Evolutionary conservation across 2,888 invertebrate genomes (phyloP), one percentile per base, ranked within the genome.

Genomic region (Cheilosia vernalis): DNA sequence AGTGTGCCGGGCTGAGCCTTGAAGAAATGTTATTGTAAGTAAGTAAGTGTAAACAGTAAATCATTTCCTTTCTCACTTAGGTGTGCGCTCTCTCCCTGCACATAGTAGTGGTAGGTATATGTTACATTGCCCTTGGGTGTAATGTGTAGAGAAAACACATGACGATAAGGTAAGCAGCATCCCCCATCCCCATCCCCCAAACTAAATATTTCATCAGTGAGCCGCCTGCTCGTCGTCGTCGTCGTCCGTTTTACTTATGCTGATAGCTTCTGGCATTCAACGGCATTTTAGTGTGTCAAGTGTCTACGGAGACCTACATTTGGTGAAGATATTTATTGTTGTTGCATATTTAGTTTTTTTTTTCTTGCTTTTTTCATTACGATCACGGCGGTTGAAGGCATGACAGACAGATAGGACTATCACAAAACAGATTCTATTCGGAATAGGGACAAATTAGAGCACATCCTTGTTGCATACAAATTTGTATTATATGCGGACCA

Each of bases 1-100:
- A 17, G 21, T 30, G 60, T 67, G 76, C 33, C 42, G 42, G 74
- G 44, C 60, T 47, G 58, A 77, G 63, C 55, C 67, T 72, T 44
- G 56, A 63, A 85, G 77, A 66, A 81, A 85, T 85, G 77, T 85
- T 81, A 81, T 77, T 85, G 70, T 77, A 61, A 72, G 76, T 80
- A 85, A 85, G 84, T 84, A 84, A 85, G 64, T 85, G 81, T 72
- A 81, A 81, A 85, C 76, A 81, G 81, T 85, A 84, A 84, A 80
- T 84, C 70, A 80, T 79, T 79, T 79, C 69, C 74, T 83, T 51
- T 67, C 72, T 56, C 53, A 61, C 72, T 70, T 53, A 37, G 55
- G 27, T 19, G 44, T 44, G 19, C 37, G 19, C 33, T 5, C 44
- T 30, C 7, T 30, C 3, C 30, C 7, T 19, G 37, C 17, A 17